Evolutionary conservation across 1,140 invertebrate species (phyloP).

Genomic region (Drosophila prosaltans): DNA sequence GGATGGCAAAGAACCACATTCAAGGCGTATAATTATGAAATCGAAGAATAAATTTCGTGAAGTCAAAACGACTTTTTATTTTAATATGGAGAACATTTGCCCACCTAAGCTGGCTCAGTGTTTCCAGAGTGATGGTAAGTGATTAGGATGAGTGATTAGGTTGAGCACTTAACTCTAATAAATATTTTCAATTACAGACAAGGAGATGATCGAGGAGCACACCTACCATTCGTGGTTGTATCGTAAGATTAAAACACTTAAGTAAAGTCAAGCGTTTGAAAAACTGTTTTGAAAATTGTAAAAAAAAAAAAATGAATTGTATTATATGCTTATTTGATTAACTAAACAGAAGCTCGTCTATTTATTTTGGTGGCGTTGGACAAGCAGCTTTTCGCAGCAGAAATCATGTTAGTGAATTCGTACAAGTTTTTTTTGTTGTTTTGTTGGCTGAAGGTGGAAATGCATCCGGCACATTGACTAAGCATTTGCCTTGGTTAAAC

Average conservation of each 20-base stretch:
- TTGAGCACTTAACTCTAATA: neutral
- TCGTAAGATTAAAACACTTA: constrained; percentile 66
- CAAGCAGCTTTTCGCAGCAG: constrained; percentile 43
- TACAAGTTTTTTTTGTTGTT: constrained; percentile 55
- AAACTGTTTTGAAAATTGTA: neutral
- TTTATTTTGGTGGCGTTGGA: constrained; percentile 13
- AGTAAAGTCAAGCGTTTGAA: constrained; percentile 25
- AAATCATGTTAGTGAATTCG: constrained; percentile 70
- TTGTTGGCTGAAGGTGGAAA: neutral
- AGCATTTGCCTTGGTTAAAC: constrained; percentile 36
- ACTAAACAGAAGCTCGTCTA: neutral
- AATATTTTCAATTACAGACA: constrained; percentile 51
- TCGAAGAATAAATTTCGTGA: constrained; percentile 71
- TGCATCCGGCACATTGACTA: constrained; percentile 34
- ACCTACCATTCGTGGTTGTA: constrained; percentile 75
- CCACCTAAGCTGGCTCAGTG: constrained; percentile 63
- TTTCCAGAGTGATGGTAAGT: constrained; percentile 67
- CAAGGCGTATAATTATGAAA: constrained; percentile 67
- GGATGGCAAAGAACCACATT: constrained; percentile 72
- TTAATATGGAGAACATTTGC: constrained; percentile 74
- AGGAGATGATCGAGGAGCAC: constrained; percentile 65
- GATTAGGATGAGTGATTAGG: no score
- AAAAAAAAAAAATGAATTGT: neutral
- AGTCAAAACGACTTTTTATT: constrained; percentile 71
- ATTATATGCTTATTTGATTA: constrained; percentile 8